Evolutionary conservation across 2,797 vertebrate genomes (phyloP).

Genomic region (Psittacula echo): DNA sequence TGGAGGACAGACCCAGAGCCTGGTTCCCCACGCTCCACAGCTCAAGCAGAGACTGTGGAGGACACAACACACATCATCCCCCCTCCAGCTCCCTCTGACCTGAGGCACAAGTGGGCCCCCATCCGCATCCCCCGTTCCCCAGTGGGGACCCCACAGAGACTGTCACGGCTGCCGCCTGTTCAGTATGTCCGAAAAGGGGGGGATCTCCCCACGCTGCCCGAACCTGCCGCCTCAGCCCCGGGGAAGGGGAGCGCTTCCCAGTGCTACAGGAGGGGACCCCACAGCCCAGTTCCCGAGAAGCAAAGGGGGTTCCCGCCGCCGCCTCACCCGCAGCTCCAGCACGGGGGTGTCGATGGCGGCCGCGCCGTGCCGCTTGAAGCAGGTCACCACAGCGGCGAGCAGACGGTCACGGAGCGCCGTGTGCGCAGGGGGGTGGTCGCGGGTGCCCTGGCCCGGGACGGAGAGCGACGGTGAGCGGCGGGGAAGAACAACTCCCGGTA

Average conservation of each 20-base stretch:
- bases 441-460: conserved; percentile 84
- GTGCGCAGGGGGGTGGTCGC: conserved; percentile 92
- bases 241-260: too few relatives aligned
- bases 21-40: accelerated
- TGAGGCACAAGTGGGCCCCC: accelerated
- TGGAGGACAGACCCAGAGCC: accelerated
- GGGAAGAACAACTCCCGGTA: neutral
- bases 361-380: conserved; percentile 95
- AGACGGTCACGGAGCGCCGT: conserved; percentile 93
- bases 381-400: conserved; percentile 85
- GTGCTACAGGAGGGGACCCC: too few relatives aligned
- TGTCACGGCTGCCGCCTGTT: accelerated
- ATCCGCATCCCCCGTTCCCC: accelerated
- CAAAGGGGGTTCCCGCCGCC: neutral
- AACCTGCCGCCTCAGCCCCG: too few relatives aligned
- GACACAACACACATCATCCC: neutral
- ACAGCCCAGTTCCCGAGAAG: too few relatives aligned
- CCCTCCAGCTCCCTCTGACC: neutral
- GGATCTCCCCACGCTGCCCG: neutral
- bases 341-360: conserved; percentile 96
- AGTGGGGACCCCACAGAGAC: accelerated
- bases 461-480: neutral
- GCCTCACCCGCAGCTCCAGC: conserved; percentile 91
- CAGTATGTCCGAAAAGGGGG: neutral
- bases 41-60: accelerated